phyloP scores from a whole-genome alignment of 2,797 vertebrate genomes.

The Anabas testudineus region DNA sequence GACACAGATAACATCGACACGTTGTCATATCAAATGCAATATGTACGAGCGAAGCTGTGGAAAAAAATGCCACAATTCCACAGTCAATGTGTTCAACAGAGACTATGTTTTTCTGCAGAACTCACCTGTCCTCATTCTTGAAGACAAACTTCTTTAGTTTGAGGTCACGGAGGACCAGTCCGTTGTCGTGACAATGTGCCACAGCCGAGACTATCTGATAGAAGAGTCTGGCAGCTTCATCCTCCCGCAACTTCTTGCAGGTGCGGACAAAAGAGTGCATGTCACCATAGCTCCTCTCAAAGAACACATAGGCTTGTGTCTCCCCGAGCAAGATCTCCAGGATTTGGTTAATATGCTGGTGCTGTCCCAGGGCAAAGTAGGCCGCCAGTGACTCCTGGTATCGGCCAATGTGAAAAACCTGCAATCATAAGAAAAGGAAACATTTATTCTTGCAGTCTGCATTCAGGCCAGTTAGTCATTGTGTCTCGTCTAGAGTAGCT shows the following conservation, averaged over 20 bases:
- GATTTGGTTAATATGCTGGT: constrained; percentile 99
- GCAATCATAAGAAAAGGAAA: constrained; percentile 16
- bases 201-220: constrained; percentile 98
- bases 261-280: constrained; percentile 99
- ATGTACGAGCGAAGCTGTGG: background rate
- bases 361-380: constrained; percentile 95
- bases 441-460: background rate
- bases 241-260: constrained; percentile 98
- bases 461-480: background rate
- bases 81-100: background rate
- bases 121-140: constrained; percentile 97
- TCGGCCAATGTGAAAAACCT: constrained; percentile 97
- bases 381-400: constrained; percentile 98
- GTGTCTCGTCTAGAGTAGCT: background rate
- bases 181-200: constrained; percentile 97
- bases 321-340: constrained; percentile 97
- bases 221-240: constrained; percentile 97
- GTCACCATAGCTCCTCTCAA: constrained; percentile 97
- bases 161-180: constrained; percentile 97
- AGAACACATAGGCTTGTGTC: constrained; percentile 97
- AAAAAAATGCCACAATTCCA: background rate
- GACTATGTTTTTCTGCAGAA: background rate
- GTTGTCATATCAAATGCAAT: constrained; percentile 23
- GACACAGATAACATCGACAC: constrained; percentile 14
- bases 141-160: constrained; percentile 99